Evolutionary conservation across 2,113 vertebrate species (phyloP), one percentile per base, ranked within the genome.

Genomic region (Channa maculata): DNA sequence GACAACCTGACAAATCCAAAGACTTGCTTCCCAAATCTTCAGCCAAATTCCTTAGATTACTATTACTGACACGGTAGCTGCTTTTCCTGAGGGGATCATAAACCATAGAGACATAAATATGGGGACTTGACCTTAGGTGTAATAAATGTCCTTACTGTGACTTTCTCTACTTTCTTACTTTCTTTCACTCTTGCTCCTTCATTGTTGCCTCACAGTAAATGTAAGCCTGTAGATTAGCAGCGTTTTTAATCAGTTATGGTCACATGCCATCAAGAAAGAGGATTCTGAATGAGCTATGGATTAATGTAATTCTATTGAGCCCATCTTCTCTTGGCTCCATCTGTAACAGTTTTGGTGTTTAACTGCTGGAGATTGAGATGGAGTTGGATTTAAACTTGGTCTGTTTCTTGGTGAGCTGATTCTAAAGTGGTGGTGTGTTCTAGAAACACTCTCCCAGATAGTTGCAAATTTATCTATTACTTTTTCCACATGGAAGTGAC

Each of bases 1-100:
- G 24, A 24, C 24, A 24, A 24, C 24, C 24, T 24, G 24, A 24
- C 24, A 24, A 24, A 24, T 24, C 24, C 24, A 24, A 24, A 24
- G 24, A 24, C 24, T 24, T 24, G 24, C 24, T 24, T 24, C 24
- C 24, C 24, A 24, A 24, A 24, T 53, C 34, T 73, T 59, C 54
- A 61, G 44, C 45, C 48, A 37, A 6, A 54, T 5, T 13, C 57
- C 69, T 79, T 55, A 67, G 46, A 58, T 58, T 74, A 71, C n/a
- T 12, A 53, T 81, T 72, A 41, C 43, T 49, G 60, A 77, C 57
- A 60, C 38, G 60, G 37, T 37, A 24, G 13, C 59, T 76, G 44
- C 8, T 38, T 82, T 65, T 65, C 61, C 65, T 24, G 61, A 74
- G 57, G 65, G 15, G 2, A 60, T 48, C 39, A 52, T 46, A 62